Evolutionary conservation across 2,113 vertebrate species (phyloP).

Genomic region (Chascanopsetta lugubris): DNA sequence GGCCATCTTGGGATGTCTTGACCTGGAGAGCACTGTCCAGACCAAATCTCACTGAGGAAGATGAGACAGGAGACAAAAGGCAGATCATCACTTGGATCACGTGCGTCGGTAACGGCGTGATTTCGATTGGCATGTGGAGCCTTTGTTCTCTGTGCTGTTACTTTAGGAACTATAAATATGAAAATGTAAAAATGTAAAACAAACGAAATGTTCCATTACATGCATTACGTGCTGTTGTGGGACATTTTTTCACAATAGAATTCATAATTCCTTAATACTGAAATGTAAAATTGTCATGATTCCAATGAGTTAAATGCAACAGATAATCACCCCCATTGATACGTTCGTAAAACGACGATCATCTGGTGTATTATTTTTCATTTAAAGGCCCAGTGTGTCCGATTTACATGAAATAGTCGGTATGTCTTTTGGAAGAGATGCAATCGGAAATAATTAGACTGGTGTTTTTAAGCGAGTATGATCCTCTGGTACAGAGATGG

Average conservation of each 20-base stretch:
- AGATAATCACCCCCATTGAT: neutral
- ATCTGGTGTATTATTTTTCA: no score
- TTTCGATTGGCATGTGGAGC: neutral
- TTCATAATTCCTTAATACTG: neutral
- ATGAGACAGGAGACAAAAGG: neutral
- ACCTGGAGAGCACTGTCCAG: conserved; percentile 51
- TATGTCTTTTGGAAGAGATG: no score
- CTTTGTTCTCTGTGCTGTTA: neutral
- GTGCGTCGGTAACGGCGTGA: neutral
- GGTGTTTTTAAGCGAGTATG: no score
- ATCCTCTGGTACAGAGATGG: no score
- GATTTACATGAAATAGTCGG: no score
- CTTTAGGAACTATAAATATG: neutral
- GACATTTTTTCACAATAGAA: neutral
- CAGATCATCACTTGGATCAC: neutral
- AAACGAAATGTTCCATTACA: neutral
- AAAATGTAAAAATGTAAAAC: conserved; percentile 2
- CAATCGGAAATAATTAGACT: no score
- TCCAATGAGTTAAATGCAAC: neutral
- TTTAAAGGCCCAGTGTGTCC: no score
- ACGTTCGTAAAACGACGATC: no score
- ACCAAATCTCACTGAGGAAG: conserved; percentile 69
- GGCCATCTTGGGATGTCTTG: conserved; percentile 55
- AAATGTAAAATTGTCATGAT: neutral
- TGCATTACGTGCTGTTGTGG: neutral